Evolutionary conservation across 2,797 vertebrate species (phyloP).

Genomic region (Cryptoblepharus egeriae): DNA sequence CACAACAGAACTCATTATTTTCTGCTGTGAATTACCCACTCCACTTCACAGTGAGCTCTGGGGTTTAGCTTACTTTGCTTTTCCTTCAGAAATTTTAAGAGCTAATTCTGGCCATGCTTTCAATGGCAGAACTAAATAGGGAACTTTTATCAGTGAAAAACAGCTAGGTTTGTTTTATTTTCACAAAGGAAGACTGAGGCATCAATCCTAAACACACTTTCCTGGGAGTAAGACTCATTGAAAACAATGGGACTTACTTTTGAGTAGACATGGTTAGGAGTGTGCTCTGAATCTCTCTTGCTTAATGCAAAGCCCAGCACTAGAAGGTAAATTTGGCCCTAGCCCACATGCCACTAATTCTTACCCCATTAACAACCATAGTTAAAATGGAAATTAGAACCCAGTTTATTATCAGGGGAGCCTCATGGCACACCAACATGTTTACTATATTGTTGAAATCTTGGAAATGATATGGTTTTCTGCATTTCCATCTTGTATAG

Average conservation of each 20-base stretch:
- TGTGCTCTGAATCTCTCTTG: too few species aligned
- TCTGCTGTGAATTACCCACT: slow-evolving; percentile 10
- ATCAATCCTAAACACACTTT: too few species aligned
- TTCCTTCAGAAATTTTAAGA: background rate
- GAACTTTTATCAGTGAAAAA: background rate
- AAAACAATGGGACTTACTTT: too few species aligned
- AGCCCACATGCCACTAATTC: background rate
- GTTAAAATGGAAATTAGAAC: background rate
- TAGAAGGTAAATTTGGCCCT: background rate
- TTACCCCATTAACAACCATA: background rate
- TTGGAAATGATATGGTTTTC: background rate
- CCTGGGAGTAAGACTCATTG: too few species aligned
- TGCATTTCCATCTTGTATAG: background rate
- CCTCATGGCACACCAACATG: background rate
- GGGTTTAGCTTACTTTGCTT: background rate
- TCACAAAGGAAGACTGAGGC: background rate
- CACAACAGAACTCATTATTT: background rate
- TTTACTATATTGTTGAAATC: background rate
- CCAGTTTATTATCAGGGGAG: background rate
- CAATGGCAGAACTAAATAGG: background rate
- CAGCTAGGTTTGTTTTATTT: background rate
- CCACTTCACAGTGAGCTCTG: background rate
- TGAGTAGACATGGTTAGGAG: too few species aligned
- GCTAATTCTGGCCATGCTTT: background rate
- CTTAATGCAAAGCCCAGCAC: background rate